Evolutionary conservation across 2,888 invertebrate species (phyloP).

Genomic region (Gymnocheta viridis): DNA sequence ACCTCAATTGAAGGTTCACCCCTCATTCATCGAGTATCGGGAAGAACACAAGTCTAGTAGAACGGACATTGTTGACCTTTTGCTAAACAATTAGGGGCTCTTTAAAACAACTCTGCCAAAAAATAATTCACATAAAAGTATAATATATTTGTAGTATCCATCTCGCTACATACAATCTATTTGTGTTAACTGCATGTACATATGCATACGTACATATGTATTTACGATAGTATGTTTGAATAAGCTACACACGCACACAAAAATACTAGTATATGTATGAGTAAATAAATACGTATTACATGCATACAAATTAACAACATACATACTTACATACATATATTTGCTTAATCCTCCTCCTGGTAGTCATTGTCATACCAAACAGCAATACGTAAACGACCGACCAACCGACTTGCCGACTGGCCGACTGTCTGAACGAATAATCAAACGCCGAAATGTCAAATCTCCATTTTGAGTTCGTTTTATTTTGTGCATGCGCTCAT

Average conservation of each 20-base stretch:
- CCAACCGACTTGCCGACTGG: slow-evolving; percentile 9
- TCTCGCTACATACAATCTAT: background rate
- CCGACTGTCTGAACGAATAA: background rate
- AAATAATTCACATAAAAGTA: background rate
- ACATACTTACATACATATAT: slow-evolving; percentile 15
- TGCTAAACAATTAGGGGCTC: background rate
- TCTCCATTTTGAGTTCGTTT: slow-evolving; percentile 42
- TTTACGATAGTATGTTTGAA: slow-evolving; percentile 27
- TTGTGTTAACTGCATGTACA: background rate
- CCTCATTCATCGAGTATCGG: too few relatives aligned
- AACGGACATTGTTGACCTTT: too few relatives aligned
- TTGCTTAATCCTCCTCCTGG: slow-evolving; percentile 55
- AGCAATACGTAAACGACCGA: slow-evolving; percentile 42
- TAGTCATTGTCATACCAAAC: slow-evolving; percentile 67
- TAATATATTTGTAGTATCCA: background rate
- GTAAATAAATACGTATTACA: background rate
- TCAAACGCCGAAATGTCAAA: slow-evolving; percentile 30
- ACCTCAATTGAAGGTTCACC: too few relatives aligned
- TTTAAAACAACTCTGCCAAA: background rate
- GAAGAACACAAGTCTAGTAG: too few relatives aligned
- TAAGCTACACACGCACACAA: slow-evolving; percentile 13
- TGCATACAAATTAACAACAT: background rate
- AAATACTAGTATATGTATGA: background rate
- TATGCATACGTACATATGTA: background rate
- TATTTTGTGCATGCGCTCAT: slow-evolving; percentile 65